phyloP scores from a whole-genome alignment of 2,113 vertebrate species.

The Sceloporus undulatus region DNA sequence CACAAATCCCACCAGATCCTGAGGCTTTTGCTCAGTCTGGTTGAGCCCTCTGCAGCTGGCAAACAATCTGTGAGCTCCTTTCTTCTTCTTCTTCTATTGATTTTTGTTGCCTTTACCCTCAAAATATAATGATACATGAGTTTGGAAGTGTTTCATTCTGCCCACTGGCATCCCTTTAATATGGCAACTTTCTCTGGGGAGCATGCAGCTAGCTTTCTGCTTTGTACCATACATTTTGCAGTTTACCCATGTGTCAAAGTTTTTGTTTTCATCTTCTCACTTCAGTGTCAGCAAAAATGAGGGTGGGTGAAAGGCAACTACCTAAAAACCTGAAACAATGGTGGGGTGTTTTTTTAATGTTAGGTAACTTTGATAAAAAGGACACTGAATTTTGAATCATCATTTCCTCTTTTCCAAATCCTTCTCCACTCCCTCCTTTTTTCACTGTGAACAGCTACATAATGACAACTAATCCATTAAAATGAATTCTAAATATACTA shows the following conservation, averaged over 20 bases:
- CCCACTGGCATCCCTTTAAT: neutral
- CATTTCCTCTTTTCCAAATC: too few relatives aligned
- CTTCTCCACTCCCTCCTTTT: neutral
- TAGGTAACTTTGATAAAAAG: neutral
- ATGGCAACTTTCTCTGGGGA: neutral
- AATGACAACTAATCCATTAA: neutral
- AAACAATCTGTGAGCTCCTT: neutral
- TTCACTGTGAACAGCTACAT: neutral
- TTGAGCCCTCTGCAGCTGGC: neutral
- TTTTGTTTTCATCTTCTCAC: neutral
- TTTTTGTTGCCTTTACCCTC: neutral
- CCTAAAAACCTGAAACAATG: neutral
- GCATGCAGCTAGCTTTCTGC: neutral
- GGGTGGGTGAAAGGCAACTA: too few relatives aligned
- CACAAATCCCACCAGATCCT: too few relatives aligned
- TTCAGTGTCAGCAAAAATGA: neutral
- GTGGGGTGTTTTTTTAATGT: neutral
- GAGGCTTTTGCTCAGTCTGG: too few relatives aligned
- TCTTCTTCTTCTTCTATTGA: neutral
- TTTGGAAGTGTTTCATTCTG: neutral
- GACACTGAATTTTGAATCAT: neutral
- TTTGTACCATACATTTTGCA: neutral
- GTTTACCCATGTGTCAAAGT: neutral
- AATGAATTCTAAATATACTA: neutral
- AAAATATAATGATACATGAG: neutral